phyloP scores from a whole-genome alignment of 2,113 vertebrate species.

The Lucifuga dentata region DNA sequence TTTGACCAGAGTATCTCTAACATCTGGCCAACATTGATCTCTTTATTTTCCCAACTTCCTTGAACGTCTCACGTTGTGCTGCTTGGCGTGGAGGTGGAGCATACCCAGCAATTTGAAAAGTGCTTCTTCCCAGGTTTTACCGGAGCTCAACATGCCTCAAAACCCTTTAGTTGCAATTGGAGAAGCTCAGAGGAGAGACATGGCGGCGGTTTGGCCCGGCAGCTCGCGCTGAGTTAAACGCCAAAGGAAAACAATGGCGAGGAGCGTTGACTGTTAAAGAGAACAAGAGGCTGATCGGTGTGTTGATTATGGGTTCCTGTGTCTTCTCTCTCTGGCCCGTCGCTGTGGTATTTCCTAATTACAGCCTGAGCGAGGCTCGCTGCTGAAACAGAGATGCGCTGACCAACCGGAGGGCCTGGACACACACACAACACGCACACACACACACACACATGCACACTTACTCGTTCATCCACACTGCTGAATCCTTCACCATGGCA shows the following conservation, averaged over 20 bases:
- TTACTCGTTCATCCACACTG: not conserved
- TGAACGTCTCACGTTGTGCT: constrained; percentile 48
- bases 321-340: constrained; percentile 40
- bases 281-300: constrained; percentile 29
- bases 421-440: constrained; percentile 34
- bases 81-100: constrained; percentile 42
- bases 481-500: not conserved
- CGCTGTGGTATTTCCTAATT: constrained; percentile 67
- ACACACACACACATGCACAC: not conserved
- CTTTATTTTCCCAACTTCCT: constrained; percentile 65
- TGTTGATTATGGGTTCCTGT: constrained; percentile 62
- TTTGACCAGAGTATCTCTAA: constrained; percentile 42
- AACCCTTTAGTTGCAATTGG: constrained; percentile 57
- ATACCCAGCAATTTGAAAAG: constrained; percentile 58
- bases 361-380: constrained; percentile 57
- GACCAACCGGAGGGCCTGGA: constrained; percentile 39
- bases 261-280: constrained; percentile 28
- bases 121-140: constrained; percentile 28
- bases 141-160: constrained; percentile 37
- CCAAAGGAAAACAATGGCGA: constrained; percentile 61
- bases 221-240: not conserved
- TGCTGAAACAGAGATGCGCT: constrained; percentile 46
- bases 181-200: constrained; percentile 35
- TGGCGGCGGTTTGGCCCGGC: constrained; percentile 13
- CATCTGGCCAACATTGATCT: constrained; percentile 43